phyloP scores from a whole-genome alignment of 2,113 vertebrate species.

The Octodon degus region DNA sequence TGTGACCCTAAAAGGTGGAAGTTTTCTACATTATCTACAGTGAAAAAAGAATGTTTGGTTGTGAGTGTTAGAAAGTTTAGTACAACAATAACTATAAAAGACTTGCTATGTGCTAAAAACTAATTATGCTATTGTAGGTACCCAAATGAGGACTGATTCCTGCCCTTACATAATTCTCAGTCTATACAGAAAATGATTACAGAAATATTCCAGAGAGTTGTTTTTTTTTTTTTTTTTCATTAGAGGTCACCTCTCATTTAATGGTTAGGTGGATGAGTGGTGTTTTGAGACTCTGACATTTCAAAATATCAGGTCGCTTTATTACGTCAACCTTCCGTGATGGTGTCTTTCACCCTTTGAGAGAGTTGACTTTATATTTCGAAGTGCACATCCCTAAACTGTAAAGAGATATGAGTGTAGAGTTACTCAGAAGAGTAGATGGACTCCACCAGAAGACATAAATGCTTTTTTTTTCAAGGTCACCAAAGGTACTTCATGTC shows the following conservation, averaged over 20 bases:
- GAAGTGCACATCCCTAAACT: neutral
- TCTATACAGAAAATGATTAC: neutral
- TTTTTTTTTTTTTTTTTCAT: neutral
- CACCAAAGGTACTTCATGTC: neutral
- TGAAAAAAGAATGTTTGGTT: conserved; percentile 11
- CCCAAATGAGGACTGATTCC: neutral
- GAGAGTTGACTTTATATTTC: neutral
- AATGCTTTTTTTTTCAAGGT: neutral
- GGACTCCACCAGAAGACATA: neutral
- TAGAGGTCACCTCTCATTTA: neutral
- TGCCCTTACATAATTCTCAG: neutral
- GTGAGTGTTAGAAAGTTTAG: conserved; percentile 30
- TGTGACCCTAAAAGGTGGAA: neutral
- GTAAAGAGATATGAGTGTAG: neutral
- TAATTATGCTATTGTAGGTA: neutral
- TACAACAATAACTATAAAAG: neutral
- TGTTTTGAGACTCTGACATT: neutral
- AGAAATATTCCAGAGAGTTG: neutral
- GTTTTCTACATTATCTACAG: neutral
- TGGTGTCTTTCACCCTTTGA: neutral
- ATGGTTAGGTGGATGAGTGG: neutral
- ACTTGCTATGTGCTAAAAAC: neutral
- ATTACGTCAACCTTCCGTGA: neutral
- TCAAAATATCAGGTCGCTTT: neutral
- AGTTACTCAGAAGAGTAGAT: neutral